Conservation (phyloP, 1,140 invertebrate species). For the Pogonomyrmex barbatus region DNA sequence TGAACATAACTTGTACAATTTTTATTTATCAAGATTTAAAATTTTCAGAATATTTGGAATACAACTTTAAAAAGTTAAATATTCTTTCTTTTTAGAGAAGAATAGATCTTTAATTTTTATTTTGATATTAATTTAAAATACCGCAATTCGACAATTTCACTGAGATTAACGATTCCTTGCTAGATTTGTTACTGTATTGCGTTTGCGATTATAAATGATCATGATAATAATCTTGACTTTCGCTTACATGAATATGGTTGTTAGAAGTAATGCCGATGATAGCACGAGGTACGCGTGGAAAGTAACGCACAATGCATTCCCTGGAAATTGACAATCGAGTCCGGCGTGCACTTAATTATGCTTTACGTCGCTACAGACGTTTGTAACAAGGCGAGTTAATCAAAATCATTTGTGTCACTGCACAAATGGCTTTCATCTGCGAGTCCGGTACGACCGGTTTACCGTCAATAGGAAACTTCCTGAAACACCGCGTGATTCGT, state of each 20-base stretch:
- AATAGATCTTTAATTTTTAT: conserved; percentile 11
- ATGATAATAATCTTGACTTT: conserved; percentile 36
- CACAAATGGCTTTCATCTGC: conserved; percentile 61
- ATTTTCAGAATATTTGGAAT: not conserved
- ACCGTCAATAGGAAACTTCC: conserved; percentile 55
- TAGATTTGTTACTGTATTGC: conserved; percentile 20
- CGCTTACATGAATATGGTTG: conserved; percentile 46
- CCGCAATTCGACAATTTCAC: not conserved
- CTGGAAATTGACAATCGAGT: conserved; percentile 59
- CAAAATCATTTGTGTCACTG: conserved; percentile 67
- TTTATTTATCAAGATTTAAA: not conserved
- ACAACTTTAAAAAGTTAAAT: not conserved
- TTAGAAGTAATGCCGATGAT: conserved; percentile 52
- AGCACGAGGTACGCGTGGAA: conserved; percentile 49
- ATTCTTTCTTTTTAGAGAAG: too few relatives aligned
- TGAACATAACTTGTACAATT: not conserved
- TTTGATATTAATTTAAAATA: not conserved
- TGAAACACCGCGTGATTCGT: conserved; percentile 57
- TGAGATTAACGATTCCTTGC: conserved; percentile 16
- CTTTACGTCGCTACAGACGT: conserved; percentile 55
- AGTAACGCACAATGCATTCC: conserved; percentile 54
- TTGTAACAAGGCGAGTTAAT: conserved; percentile 67
- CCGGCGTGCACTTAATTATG: conserved; percentile 59
- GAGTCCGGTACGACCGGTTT: conserved; percentile 44
- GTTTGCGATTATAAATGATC: conserved; percentile 48